phyloP scores from a whole-genome alignment of 2,113 vertebrate genomes.

The Cheirogaleus medius region DNA sequence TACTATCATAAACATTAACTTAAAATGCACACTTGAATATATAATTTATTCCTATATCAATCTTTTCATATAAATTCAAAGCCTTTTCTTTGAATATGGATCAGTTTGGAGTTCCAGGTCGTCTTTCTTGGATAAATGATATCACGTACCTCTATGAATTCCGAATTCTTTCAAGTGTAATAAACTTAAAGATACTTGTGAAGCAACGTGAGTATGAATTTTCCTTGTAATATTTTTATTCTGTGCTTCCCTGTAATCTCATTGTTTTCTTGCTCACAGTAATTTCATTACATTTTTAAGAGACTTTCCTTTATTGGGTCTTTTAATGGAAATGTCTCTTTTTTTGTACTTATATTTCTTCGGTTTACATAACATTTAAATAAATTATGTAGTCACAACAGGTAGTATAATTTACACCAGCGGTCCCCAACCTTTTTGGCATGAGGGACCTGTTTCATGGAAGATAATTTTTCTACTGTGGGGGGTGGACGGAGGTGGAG shows the following conservation, averaged over 20 bases:
- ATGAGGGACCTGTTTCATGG: too few species aligned
- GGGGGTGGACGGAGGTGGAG: too few species aligned
- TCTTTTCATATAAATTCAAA: neutral
- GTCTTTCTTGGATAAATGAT: constrained; percentile 1
- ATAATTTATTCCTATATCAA: neutral
- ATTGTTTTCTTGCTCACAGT: neutral
- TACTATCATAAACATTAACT: constrained; percentile 1
- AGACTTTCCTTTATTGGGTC: neutral
- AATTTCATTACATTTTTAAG: constrained; percentile 17
- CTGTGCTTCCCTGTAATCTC: neutral
- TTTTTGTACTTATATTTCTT: neutral
- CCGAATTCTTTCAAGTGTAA: neutral
- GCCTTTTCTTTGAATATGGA: neutral
- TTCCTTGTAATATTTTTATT: neutral
- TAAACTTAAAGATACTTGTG: neutral
- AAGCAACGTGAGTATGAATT: neutral
- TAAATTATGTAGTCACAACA: neutral
- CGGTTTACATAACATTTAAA: neutral
- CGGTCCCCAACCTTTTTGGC: neutral
- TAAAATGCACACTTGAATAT: neutral
- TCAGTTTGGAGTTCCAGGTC: neutral
- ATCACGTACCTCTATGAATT: neutral
- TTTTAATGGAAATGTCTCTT: neutral
- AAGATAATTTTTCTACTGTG: too few species aligned
- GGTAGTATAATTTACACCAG: neutral